These are phyloP conservation scores for Nymphalis io DNA, from an alignment of 1,140 invertebrate genomes.

Conservation along the genomic window DNA sequence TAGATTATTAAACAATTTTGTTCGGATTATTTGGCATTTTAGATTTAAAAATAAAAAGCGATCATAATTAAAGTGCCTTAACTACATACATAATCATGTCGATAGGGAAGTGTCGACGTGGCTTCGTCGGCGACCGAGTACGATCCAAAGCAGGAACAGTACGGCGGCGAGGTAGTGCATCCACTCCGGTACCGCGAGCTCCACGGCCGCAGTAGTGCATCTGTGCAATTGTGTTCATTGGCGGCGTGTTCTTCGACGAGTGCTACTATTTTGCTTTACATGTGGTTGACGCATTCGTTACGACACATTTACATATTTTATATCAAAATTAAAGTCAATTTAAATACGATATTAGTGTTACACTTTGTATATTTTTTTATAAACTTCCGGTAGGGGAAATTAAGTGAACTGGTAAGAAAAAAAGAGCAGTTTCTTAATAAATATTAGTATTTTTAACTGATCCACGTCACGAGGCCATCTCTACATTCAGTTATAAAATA, in stretches of 20 bases:
- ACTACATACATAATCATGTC: constrained; percentile 65
- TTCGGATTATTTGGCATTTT: background rate
- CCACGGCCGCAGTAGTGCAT: constrained; percentile 73
- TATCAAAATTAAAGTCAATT: background rate
- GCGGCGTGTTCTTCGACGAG: constrained; percentile 18
- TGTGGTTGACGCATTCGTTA: constrained; percentile 39
- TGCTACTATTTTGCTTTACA: constrained; percentile 24
- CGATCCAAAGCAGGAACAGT: constrained; percentile 66
- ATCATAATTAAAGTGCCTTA: background rate
- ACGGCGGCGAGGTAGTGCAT: constrained; percentile 65
- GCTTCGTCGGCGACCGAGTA: constrained; percentile 61
- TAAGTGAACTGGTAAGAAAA: no score
- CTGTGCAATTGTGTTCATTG: constrained; percentile 48
- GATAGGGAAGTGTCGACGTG: constrained; percentile 43
- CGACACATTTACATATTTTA: background rate
- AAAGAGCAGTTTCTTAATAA: no score
- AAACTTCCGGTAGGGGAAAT: no score
- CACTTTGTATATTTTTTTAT: no score
- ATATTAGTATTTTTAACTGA: no score
- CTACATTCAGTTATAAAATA: no score
- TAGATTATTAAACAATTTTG: no score
- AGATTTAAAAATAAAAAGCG: background rate
- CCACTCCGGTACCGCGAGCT: constrained; percentile 72
- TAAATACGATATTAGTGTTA: no score
- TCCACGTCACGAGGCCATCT: no score